Evolutionary conservation across 2,797 vertebrate genomes (phyloP).

Genomic region (Pseudomugil tenellus): DNA sequence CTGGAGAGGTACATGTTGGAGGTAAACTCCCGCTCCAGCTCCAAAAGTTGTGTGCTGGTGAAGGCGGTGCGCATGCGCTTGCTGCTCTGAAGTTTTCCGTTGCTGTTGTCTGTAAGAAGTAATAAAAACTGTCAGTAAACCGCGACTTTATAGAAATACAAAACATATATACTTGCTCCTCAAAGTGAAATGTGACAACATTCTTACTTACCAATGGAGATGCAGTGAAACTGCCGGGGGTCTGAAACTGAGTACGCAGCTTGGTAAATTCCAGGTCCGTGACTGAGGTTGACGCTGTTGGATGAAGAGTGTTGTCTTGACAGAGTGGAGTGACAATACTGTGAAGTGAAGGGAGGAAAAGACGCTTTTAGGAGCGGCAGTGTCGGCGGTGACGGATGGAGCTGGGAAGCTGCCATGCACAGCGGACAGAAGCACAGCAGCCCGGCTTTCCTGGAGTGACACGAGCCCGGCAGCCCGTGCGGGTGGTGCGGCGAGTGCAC

Average conservation of each 20-base stretch:
- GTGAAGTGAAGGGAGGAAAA: slow-evolving; percentile 91
- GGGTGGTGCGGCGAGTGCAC: slow-evolving; percentile 92
- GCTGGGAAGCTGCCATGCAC: slow-evolving; percentile 93
- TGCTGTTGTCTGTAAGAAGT: slow-evolving; percentile 86
- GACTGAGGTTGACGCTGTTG: slow-evolving; percentile 85
- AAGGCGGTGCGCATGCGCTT: slow-evolving; percentile 99
- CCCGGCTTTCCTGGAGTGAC: slow-evolving; percentile 95
- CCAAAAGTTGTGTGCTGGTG: slow-evolving; percentile 97
- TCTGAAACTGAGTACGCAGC: slow-evolving; percentile 92
- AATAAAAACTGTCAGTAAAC: slow-evolving; percentile 41
- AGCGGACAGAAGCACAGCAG: slow-evolving; percentile 96
- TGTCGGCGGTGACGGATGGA: slow-evolving; percentile 90
- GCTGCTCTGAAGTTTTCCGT: slow-evolving; percentile 93
- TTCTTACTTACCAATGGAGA: slow-evolving; percentile 92
- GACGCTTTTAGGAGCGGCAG: slow-evolving; percentile 95
- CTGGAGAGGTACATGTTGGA: slow-evolving; percentile 99
- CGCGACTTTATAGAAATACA: fast-evolving
- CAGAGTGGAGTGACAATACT: slow-evolving; percentile 92
- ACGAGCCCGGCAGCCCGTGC: slow-evolving; percentile 90
- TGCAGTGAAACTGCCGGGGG: slow-evolving; percentile 96
- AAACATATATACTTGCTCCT: not conserved
- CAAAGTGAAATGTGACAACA: not conserved
- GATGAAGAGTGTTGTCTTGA: slow-evolving; percentile 89
- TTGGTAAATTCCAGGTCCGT: slow-evolving; percentile 91
- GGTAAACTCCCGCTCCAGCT: slow-evolving; percentile 97